Conservation (phyloP, 2,888 invertebrate genomes). For the Drosophila nr. perissopoda region DNA sequence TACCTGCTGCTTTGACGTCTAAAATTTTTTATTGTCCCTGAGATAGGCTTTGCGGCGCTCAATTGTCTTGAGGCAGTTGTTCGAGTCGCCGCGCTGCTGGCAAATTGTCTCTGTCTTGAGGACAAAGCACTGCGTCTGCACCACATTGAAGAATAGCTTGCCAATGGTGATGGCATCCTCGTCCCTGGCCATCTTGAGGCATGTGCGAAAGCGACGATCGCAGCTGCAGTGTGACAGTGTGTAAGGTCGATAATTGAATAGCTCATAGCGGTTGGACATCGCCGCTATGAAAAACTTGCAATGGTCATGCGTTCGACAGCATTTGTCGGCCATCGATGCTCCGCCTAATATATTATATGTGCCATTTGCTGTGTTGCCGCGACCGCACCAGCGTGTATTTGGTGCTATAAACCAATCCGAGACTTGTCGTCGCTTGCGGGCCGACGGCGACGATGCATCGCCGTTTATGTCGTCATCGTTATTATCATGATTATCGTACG, state of each 20-base stretch:
- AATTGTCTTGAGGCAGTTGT: constrained; percentile 88
- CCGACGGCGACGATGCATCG: constrained; percentile 33
- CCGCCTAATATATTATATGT: constrained; percentile 93
- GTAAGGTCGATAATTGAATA: constrained; percentile 95
- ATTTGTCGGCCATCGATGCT: constrained; percentile 92
- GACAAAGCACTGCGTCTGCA: constrained; percentile 97
- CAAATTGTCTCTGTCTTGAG: constrained; percentile 92
- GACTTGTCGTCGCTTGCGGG: constrained; percentile 73
- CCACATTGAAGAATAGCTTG: constrained; percentile 96
- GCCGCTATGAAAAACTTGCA: constrained; percentile 94
- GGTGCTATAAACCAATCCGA: constrained; percentile 91
- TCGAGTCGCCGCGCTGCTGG: constrained; percentile 87
- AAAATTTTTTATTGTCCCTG: constrained; percentile 88
- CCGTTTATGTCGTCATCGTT: constrained; percentile 57
- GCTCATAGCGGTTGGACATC: constrained; percentile 92
- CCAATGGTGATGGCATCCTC: constrained; percentile 95
- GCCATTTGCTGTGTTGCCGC: constrained; percentile 90
- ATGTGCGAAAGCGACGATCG: constrained; percentile 95
- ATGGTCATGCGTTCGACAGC: constrained; percentile 95
- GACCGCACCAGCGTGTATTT: constrained; percentile 97
- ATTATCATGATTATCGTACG: constrained; percentile 68
- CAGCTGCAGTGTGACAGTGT: constrained; percentile 97
- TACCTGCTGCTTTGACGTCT: constrained; percentile 37
- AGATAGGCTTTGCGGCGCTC: constrained; percentile 90
- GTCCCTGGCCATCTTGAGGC: constrained; percentile 94